Evolutionary conservation across 2,888 invertebrate species (phyloP).

Genomic region (Epistrophella euchroma): DNA sequence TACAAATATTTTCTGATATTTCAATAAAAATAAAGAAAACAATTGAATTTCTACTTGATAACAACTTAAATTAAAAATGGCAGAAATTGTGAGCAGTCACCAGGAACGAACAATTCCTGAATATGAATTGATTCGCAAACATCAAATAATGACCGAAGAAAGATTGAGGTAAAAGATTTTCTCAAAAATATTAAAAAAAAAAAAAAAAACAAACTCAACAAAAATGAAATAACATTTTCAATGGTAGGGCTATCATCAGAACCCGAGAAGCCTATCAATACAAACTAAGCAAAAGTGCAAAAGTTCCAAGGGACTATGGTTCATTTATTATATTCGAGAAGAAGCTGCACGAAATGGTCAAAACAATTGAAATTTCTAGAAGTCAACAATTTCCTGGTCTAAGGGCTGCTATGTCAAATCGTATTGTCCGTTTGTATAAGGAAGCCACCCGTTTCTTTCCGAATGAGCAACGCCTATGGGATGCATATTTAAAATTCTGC

Average conservation of each 20-base stretch:
- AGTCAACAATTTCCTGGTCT: constrained; percentile 86
- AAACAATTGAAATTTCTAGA: constrained; percentile 86
- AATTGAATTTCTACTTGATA: neutral
- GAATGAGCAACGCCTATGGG: constrained; percentile 90
- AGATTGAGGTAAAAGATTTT: neutral
- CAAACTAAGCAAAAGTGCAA: constrained; percentile 79
- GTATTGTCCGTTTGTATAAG: constrained; percentile 90
- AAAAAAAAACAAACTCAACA: constrained; percentile 84
- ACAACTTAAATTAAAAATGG: neutral
- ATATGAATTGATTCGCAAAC: constrained; percentile 11
- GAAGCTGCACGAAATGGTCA: constrained; percentile 79
- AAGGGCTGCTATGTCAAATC: constrained; percentile 88
- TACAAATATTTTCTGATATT: neutral
- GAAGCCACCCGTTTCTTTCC: constrained; percentile 88
- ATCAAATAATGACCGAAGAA: constrained; percentile 1
- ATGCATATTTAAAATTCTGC: constrained; percentile 92
- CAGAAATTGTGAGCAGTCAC: neutral
- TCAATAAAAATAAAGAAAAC: neutral
- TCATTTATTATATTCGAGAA: constrained; percentile 82
- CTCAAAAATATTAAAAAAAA: too few species aligned
- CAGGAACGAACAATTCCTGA: neutral
- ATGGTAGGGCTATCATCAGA: constrained; percentile 79
- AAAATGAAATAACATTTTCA: constrained; percentile 84
- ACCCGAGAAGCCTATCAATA: constrained; percentile 80
- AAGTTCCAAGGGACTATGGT: constrained; percentile 78